Percentiles rank a stretch among this genome's conserved stretches.
Evolutionary conservation across 2,888 invertebrate species (phyloP).

Genomic region (Litoditis marina): DNA sequence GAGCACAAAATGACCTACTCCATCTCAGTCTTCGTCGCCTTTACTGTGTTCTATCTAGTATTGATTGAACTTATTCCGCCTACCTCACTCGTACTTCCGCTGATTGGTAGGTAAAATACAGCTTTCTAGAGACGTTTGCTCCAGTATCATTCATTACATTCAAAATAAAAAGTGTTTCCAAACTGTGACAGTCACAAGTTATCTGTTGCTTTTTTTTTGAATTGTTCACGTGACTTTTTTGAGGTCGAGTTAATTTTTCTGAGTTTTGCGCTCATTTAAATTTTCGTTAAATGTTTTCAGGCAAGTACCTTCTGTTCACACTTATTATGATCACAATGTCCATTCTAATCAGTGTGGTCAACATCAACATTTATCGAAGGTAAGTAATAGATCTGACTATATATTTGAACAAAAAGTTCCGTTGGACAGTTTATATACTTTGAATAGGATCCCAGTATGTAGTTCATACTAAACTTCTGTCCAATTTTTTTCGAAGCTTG

Average conservation of each 20-base stretch:
- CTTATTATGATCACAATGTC: constrained; percentile 90
- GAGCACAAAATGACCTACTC: constrained; percentile 96
- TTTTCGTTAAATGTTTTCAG: no score
- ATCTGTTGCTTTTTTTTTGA: no score
- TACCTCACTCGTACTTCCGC: constrained; percentile 86
- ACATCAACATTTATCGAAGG: constrained; percentile 90
- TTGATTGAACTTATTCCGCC: constrained; percentile 97
- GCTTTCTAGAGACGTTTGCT: not conserved
- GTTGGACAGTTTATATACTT: no score
- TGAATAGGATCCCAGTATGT: no score
- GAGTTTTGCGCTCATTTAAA: no score
- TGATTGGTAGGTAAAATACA: constrained; percentile 72
- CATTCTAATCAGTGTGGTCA: constrained; percentile 91
- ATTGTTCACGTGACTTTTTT: no score
- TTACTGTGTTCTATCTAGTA: constrained; percentile 95
- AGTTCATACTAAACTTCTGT: no score
- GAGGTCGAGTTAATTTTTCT: not conserved
- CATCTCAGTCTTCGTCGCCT: constrained; percentile 86
- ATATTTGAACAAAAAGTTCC: no score
- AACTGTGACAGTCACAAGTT: not conserved
- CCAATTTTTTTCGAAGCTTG: no score
- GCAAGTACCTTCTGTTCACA: constrained; percentile 90
- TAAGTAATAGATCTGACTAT: constrained; percentile 72
- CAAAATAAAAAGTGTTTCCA: not conserved
- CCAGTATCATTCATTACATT: not conserved